Base-by-base conservation (phyloP, 1,140 invertebrate species). In the Hyles vespertilio region DNA sequence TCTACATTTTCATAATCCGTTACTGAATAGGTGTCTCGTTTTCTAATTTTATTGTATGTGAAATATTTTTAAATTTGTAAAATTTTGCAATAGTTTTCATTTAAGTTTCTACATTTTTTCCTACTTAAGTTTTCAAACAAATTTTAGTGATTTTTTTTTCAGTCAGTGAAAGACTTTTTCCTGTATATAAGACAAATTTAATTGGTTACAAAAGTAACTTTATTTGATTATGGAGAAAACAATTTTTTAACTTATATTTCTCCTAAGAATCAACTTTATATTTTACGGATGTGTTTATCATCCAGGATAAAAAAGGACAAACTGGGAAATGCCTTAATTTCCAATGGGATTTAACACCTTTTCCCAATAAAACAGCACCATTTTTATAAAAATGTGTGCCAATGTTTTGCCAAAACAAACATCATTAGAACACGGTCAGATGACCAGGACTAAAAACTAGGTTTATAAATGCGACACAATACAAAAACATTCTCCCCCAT, bases 191-290 rank as follows among this genome's bases (percentile, higher is more conserved):
- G 36, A 51, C 50, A 34, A 51, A 51, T 33, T 34, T 34, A 34
- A 51, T 51, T 9, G 9, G 3, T 2, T 51, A 40, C 4, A 40
- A 40, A 40, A 40, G 36, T 5, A 40, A 40, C 4, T 32, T n/a
- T 34, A 33, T 5, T 7, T 34, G 32, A 11, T 51, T 51, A 32
- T 34, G 32, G 3, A 51, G 34, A 51, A 51, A n/a, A 2, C 6
- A 34, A 61, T 69, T 67, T 65, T 56, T 47, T 70, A 70, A 70
- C 63, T 62, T 62, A 63, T 55, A 69, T 67, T 68, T 73, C 65
- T 65, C 62, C 56, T 74, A 74, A 74, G 71, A 65, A 67, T 69
- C 64, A 67, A 69, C 47, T 67, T 61, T 58, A 53, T 56, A 43
- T 6, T 44, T 54, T 54, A 54, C 11, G 9, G 6, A 54, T 54